Evolutionary conservation across 2,888 invertebrate species (phyloP).

Genomic region (Alloscopus bannaensis): DNA sequence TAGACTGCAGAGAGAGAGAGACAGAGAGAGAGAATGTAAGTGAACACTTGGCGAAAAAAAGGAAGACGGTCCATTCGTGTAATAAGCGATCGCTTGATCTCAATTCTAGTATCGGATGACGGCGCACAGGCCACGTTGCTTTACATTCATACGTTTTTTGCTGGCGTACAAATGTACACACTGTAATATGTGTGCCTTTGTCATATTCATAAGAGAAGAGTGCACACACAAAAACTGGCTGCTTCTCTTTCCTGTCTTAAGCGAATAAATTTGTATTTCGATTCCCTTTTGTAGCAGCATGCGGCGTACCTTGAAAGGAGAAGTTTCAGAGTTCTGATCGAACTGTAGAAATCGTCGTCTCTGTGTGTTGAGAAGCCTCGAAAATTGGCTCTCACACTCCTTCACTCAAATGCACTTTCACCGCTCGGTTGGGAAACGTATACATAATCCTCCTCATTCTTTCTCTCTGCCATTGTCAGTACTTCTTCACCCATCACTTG

Average conservation of each 20-base stretch:
- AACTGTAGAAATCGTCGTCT: too few species aligned
- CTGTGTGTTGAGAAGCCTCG: slow-evolving; percentile 32
- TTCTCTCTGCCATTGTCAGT: slow-evolving; percentile 60
- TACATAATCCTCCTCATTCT: slow-evolving; percentile 54
- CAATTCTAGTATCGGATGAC: slow-evolving; percentile 27
- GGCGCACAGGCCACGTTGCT: slow-evolving; percentile 31
- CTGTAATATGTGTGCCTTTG: slow-evolving; percentile 13
- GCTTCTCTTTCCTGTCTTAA: slow-evolving; percentile 15
- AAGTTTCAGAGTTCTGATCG: slow-evolving; percentile 49
- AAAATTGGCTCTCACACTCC: slow-evolving; percentile 48
- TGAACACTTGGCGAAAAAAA: neutral
- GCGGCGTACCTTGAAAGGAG: slow-evolving; percentile 47
- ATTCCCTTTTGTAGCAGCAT: slow-evolving; percentile 20
- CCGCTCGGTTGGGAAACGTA: too few species aligned
- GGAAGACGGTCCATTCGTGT: slow-evolving; percentile 1
- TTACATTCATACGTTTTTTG: too few species aligned
- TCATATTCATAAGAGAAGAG: slow-evolving; percentile 37
- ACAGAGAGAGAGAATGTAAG: neutral
- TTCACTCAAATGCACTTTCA: neutral
- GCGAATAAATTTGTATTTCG: slow-evolving; percentile 43
- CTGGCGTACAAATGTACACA: too few species aligned
- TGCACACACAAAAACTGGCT: slow-evolving; percentile 34
- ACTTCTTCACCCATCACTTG: slow-evolving; percentile 63
- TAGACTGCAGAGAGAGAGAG: neutral
- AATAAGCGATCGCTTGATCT: slow-evolving; percentile 4